Evolutionary conservation across 2,113 vertebrate genomes (phyloP).

Genomic region (Otolemur garnettii): DNA sequence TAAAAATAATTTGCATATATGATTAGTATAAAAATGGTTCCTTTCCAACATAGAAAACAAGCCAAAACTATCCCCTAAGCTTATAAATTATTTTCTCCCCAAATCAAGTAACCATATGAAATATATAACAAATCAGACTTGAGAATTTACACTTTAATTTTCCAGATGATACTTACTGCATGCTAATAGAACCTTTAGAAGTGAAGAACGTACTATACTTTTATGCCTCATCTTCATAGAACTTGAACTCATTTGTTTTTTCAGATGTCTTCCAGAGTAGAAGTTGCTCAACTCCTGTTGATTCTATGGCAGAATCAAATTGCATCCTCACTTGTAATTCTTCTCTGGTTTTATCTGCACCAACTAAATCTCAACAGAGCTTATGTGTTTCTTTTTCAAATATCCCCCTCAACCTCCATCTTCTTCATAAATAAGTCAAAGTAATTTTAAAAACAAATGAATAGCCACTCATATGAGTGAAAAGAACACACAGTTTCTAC

Average conservation of each 20-base stretch:
- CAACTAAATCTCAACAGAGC: background rate
- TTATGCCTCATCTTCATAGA: background rate
- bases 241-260: background rate
- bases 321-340: conserved; percentile 44
- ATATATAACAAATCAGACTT: conserved; percentile 25
- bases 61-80: background rate
- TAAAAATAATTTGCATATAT: conserved; percentile 20
- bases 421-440: conserved; percentile 38
- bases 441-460: conserved; percentile 28
- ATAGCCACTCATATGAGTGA: conserved; percentile 15
- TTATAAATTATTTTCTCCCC: conserved; percentile 23
- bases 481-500: background rate
- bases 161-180: background rate
- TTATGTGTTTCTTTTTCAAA: background rate
- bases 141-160: conserved; percentile 28
- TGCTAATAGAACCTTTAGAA: background rate
- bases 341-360: conserved; percentile 55
- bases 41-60: conserved; percentile 1
- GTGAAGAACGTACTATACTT: background rate
- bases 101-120: background rate
- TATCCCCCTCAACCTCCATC: background rate
- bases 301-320: conserved; percentile 51
- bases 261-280: background rate
- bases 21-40: background rate
- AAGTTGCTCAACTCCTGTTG: background rate